These are phyloP conservation scores for Melipona beecheii DNA, from an alignment of 2,888 invertebrate species.

Conservation along the genomic window DNA sequence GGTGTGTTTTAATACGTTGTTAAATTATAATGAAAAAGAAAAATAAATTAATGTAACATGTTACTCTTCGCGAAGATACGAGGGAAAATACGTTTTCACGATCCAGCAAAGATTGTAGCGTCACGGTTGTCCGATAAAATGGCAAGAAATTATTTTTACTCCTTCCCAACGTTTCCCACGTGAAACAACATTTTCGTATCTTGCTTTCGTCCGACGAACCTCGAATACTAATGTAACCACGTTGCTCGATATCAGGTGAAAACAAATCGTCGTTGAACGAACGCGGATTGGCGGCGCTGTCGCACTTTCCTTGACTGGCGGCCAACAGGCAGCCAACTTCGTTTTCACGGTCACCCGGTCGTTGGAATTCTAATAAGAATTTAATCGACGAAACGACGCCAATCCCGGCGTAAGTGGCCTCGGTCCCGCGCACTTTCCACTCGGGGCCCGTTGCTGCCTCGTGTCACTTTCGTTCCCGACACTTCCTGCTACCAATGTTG, in stretches of 20 bases:
- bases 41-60: too few species aligned
- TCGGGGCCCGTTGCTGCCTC: background rate
- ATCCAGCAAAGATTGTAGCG: too few species aligned
- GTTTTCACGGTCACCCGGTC: constrained; percentile 66
- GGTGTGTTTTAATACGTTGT: too few species aligned
- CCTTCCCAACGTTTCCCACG: background rate
- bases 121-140: too few species aligned
- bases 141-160: too few species aligned
- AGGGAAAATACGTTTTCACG: too few species aligned
- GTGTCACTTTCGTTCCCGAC: constrained; percentile 31
- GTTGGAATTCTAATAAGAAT: constrained; percentile 61
- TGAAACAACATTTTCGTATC: constrained; percentile 40
- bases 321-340: constrained; percentile 52
- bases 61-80: too few species aligned
- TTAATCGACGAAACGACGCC: constrained; percentile 40
- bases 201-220: constrained; percentile 60
- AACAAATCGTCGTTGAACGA: constrained; percentile 53
- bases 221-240: constrained; percentile 61
- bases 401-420: background rate
- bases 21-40: too few species aligned
- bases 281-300: constrained; percentile 28
- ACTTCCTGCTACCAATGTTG: constrained; percentile 2
- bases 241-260: constrained; percentile 51
- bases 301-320: constrained; percentile 56
- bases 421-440: constrained; percentile 27